phyloP scores from a whole-genome alignment of 2,888 invertebrate genomes.

The Scaptomyza reducta region DNA sequence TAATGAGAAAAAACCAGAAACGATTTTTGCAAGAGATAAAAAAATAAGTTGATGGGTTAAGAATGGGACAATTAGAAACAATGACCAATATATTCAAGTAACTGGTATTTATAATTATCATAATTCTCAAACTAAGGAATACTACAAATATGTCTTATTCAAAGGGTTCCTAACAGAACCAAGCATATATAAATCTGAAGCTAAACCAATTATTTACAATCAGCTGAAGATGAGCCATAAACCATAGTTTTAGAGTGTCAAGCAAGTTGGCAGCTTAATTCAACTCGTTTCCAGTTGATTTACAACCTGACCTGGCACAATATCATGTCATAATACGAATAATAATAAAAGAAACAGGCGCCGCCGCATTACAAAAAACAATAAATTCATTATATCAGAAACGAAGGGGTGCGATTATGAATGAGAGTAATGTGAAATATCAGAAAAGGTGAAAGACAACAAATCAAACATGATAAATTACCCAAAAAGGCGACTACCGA shows the following conservation, averaged over 20 bases:
- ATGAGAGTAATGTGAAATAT: conserved; percentile 74
- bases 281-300: conserved; percentile 48
- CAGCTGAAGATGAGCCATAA: conserved; percentile 25
- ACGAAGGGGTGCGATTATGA: conserved; percentile 58
- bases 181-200: not conserved
- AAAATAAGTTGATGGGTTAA: too few species aligned
- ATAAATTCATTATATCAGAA: conserved; percentile 71
- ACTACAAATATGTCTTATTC: not conserved
- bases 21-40: too few species aligned
- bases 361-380: conserved; percentile 29
- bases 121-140: not conserved
- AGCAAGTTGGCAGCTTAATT: conserved; percentile 15
- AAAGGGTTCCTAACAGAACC: not conserved
- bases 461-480: conserved; percentile 79
- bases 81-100: not conserved
- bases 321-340: conserved; percentile 28
- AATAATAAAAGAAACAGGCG: conserved; percentile 24
- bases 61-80: too few species aligned
- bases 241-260: conserved; percentile 7
- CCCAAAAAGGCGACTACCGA: conserved; percentile 44
- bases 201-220: conserved; percentile 18
- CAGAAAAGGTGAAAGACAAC: conserved; percentile 60
- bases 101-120: not conserved
- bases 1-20: not conserved
- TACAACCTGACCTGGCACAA: conserved; percentile 75